phyloP scores from a whole-genome alignment of 2,797 vertebrate genomes.

The Mareca penelope region DNA sequence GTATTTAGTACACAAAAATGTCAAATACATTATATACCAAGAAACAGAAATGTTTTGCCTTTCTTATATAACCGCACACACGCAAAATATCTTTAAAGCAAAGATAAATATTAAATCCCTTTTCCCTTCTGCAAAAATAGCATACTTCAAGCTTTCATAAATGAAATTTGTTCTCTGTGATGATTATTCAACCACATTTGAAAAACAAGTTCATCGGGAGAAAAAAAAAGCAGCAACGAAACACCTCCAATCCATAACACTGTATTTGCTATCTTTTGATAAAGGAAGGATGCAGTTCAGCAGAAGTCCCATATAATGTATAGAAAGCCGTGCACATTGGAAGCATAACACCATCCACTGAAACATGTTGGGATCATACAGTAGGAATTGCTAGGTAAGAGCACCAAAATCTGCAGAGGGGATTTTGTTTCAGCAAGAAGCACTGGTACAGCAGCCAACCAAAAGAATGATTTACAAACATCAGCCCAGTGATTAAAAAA shows the following conservation, averaged over 20 bases:
- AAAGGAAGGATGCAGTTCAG: neutral
- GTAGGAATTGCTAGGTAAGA: neutral
- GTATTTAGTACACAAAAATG: neutral
- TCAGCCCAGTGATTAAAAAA: neutral
- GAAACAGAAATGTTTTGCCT: conserved; percentile 9
- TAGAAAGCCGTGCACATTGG: neutral
- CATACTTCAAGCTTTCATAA: neutral
- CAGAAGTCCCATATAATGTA: neutral
- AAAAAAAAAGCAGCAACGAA: neutral
- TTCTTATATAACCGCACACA: neutral
- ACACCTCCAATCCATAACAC: neutral
- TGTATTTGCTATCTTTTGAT: neutral
- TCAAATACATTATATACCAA: neutral
- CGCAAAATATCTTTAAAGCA: neutral
- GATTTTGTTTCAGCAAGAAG: conserved; percentile 9
- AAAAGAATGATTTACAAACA: conserved; percentile 46
- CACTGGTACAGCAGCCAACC: neutral
- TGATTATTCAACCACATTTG: neutral
- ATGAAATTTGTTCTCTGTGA: neutral
- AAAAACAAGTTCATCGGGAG: neutral
- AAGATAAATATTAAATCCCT: neutral
- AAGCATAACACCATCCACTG: neutral
- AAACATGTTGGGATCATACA: neutral
- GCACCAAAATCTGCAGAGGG: conserved; percentile 24
- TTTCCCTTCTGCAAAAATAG: neutral